Percentiles rank a stretch among this genome's conserved stretches.
Conservation (phyloP, 2,888 invertebrate species). For the Orthosia incerta region DNA sequence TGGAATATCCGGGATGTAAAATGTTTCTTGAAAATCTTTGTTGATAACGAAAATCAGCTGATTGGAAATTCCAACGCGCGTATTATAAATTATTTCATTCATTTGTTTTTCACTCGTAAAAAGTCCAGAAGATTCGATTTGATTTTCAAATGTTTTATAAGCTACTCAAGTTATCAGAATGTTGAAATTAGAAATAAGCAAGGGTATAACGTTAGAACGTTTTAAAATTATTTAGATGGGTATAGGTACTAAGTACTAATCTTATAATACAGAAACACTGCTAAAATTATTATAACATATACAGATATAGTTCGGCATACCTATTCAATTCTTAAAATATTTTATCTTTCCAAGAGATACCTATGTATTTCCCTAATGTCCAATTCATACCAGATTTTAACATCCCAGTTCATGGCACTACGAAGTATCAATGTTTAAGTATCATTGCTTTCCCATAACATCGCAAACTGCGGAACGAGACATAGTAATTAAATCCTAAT, state of each 20-base stretch:
- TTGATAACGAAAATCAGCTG: neutral
- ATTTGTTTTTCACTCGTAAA: too few relatives aligned
- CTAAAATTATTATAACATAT: too few relatives aligned
- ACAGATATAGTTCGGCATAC: too few relatives aligned
- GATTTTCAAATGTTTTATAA: neutral
- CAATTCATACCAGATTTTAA: conserved; percentile 18
- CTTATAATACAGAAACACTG: too few relatives aligned
- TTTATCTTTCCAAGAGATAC: too few relatives aligned
- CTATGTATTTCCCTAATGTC: neutral
- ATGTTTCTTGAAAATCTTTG: neutral
- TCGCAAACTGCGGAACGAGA: conserved; percentile 27
- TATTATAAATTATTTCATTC: too few relatives aligned
- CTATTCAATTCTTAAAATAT: neutral
- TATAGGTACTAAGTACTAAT: too few relatives aligned
- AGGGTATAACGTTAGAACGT: too few relatives aligned
- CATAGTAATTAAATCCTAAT: conserved; percentile 47
- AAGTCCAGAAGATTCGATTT: neutral
- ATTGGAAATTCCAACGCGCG: neutral
- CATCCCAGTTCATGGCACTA: conserved; percentile 4
- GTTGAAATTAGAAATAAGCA: too few relatives aligned
- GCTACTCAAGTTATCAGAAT: too few relatives aligned
- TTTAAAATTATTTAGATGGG: too few relatives aligned
- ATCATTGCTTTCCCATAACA: conserved; percentile 23
- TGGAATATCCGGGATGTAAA: neutral
- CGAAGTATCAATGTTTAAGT: conserved; percentile 23